Evolutionary conservation across 23 tunicate species (phyloP).

Genomic region (Trididemnum clinides): DNA sequence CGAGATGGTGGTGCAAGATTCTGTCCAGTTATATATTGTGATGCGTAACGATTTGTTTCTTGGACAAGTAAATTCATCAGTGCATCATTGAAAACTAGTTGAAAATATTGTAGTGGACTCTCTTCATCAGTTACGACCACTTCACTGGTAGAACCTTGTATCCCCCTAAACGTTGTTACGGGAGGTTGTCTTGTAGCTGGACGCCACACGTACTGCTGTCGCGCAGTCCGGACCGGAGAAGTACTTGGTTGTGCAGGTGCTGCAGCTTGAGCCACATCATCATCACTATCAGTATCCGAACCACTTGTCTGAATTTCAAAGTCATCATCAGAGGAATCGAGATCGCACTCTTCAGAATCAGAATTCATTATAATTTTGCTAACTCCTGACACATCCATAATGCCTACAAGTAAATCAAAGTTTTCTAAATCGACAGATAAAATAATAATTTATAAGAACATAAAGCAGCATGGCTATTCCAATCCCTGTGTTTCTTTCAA

Average conservation of each 20-base stretch:
- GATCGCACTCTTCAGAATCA: slow-evolving; percentile 12
- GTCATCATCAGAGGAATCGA: not conserved
- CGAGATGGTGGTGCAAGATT: not conserved
- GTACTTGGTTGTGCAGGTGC: not conserved
- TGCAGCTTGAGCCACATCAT: not conserved
- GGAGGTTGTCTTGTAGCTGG: slow-evolving; percentile 20
- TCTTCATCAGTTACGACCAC: slow-evolving; percentile 10
- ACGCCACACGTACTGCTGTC: slow-evolving; percentile 5
- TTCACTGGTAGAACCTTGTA: slow-evolving; percentile 1
- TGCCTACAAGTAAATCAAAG: no score
- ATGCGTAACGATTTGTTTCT: slow-evolving; percentile 33
- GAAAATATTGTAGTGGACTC: not conserved
- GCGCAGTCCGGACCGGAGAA: not conserved
- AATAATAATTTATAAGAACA: no score
- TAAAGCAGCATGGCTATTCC: no score
- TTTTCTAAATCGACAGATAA: no score
- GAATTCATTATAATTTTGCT: not conserved
- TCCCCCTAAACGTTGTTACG: not conserved
- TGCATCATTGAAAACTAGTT: not conserved
- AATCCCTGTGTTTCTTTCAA: no score
- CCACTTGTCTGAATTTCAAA: not conserved
- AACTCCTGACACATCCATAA: no score
- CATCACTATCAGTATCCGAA: slow-evolving; percentile 15
- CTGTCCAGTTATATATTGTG: not conserved
- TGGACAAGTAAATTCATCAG: not conserved